Conservation (phyloP, 2,888 invertebrate species). For the Iselma pallidipennis region DNA sequence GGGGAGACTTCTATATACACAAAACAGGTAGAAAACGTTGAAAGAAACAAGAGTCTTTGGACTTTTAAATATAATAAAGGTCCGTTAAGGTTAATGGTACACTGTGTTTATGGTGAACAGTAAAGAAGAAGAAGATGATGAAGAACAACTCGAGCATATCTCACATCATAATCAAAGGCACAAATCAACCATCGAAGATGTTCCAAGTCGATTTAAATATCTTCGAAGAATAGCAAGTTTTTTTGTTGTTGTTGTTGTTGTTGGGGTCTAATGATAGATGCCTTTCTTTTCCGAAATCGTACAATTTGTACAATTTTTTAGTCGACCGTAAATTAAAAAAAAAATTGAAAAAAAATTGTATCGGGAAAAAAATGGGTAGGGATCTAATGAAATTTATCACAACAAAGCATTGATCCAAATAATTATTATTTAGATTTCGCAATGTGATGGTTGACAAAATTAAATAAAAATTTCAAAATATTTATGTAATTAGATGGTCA, state of each 20-base stretch:
- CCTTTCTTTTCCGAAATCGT: too few relatives aligned
- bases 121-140: background rate
- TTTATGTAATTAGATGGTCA: background rate
- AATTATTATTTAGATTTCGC: background rate
- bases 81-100: slow-evolving; percentile 25
- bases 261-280: too few relatives aligned
- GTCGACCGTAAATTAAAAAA: too few relatives aligned
- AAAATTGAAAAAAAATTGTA: too few relatives aligned
- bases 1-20: background rate
- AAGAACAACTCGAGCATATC: background rate
- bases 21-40: slow-evolving; percentile 34
- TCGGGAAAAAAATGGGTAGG: too few relatives aligned
- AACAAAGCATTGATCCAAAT: background rate
- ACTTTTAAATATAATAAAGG: slow-evolving; percentile 9
- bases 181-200: too few relatives aligned
- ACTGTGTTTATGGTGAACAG: background rate
- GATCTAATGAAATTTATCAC: background rate
- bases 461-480: background rate
- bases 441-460: background rate
- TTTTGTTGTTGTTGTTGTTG: too few relatives aligned
- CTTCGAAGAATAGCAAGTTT: too few relatives aligned
- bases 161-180: too few relatives aligned
- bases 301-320: too few relatives aligned
- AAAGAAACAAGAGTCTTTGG: slow-evolving; percentile 29
- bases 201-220: background rate